Evolutionary conservation across 2,888 invertebrate genomes (phyloP), one percentile per base, ranked within the genome.

Genomic region (Epistrophe grossulariae): DNA sequence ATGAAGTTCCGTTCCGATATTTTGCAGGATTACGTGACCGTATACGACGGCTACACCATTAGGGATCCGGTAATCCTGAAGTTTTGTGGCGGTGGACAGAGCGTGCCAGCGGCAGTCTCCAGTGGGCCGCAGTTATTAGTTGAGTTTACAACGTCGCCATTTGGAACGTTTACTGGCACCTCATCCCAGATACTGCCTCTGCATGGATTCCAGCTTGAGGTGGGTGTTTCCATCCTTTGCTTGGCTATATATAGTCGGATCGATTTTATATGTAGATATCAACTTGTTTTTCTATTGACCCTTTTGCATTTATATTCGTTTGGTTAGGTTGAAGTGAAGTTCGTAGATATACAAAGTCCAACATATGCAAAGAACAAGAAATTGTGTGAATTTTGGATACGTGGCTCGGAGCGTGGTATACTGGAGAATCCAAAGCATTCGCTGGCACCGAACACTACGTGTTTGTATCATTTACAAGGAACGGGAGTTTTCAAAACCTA

Each of bases 171-270:
- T 93, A 91, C 91, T 68, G 94, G 97, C 89, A 96, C 97, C 92
- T 97, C 97, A 5, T 95, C 95, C 17, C 96, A 96, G 35, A 94
- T 95, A 57, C 95, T 96, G 91, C 95, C 96, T 3, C 94, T 98
- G 64, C 97, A 97, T 91, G 98, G 98, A 88, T 98, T 98, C 93
- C 98, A 98, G 91, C 94, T 98, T 70, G 97, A 98, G 94, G 97
- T 98, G 88, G 96, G 90, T 89, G 17, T n/a, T 11, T 0, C 11
- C 19, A 31, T 35, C 7, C 5, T 3, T 6, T n/a, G 8, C 45
- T 8, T 6, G n/a, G 7, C n/a, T 40, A 35, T 35, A 35, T 43
- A 43, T 6, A 43, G 48, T 68, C 2, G 48, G 17, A 95, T 92
- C 55, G 60, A 68, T 76, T 70, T 48, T 57, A 24, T 24, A 24